Evolutionary conservation across 1,140 invertebrate genomes (phyloP).

Genomic region (Aphelinus atriplicis): DNA sequence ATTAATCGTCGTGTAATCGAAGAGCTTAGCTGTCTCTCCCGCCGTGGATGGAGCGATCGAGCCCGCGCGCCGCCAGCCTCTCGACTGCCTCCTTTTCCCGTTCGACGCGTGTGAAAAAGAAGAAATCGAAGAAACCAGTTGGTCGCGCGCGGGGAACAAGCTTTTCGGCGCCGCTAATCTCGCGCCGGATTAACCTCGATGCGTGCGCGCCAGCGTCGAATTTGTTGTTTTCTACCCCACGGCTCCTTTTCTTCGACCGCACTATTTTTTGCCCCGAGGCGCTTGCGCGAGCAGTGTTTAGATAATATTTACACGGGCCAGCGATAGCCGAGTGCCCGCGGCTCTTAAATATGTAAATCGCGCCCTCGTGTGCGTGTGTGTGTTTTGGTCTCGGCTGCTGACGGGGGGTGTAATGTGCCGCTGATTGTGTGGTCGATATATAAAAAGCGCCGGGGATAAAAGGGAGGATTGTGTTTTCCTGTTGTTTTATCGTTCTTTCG

Average conservation of each 20-base stretch:
- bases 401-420: too few species aligned
- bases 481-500: neutral
- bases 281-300: neutral
- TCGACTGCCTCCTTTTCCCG: neutral
- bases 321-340: neutral
- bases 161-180: conserved; percentile 30
- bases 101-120: too few species aligned
- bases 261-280: too few species aligned
- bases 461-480: neutral
- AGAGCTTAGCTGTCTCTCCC: neutral
- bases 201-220: neutral
- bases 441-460: neutral
- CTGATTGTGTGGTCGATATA: too few species aligned
- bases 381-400: too few species aligned
- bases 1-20: conserved; percentile 28
- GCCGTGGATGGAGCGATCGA: neutral
- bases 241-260: neutral
- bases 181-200: conserved; percentile 11
- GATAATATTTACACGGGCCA: neutral
- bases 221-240: neutral
- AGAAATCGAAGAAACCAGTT: conserved; percentile 14
- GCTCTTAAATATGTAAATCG: neutral
- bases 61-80: too few species aligned
- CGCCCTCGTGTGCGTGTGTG: too few species aligned
- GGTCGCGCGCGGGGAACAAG: neutral